These are phyloP conservation scores for Hermetia illucens DNA, from an alignment of 1,140 invertebrate species.

Conservation along the genomic window DNA sequence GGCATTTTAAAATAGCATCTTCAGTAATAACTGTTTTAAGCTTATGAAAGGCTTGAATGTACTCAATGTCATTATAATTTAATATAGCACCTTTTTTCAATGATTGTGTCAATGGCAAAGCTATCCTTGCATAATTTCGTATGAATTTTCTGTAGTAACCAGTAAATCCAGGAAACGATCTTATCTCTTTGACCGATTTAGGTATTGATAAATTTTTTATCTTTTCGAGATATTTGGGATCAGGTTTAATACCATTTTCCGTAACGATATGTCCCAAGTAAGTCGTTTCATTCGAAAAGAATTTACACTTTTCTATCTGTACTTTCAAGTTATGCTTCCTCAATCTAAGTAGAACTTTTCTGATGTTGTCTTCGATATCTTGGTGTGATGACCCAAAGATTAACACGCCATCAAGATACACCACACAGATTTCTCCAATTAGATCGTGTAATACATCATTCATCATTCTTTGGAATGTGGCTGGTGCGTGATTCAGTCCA, in stretches of 20 bases:
- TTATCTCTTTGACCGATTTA: conserved; percentile 22
- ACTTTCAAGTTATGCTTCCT: conserved; percentile 27
- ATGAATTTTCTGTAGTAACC: conserved; percentile 33
- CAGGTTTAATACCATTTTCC: conserved; percentile 29
- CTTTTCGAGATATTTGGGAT: conserved; percentile 27
- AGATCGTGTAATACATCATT: no score
- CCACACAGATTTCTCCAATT: conserved; percentile 14
- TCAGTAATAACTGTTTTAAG: conserved; percentile 1
- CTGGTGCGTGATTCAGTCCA: conserved; percentile 21
- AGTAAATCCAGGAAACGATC: conserved; percentile 30
- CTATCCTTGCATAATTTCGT: conserved; percentile 17
- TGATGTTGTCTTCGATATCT: conserved; percentile 20
- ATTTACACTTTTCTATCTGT: conserved; percentile 22
- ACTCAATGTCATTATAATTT: no score
- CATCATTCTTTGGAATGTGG: conserved; percentile 24
- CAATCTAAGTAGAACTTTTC: conserved; percentile 15
- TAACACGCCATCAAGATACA: conserved; percentile 31
- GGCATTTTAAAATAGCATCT: conserved; percentile 7
- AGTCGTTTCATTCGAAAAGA: conserved; percentile 25
- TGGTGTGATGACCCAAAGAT: no score
- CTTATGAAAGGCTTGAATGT: conserved; percentile 19
- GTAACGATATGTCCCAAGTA: conserved; percentile 33
- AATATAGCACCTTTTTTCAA: conserved; percentile 25
- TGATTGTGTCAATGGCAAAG: conserved; percentile 22
- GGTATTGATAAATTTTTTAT: conserved; percentile 27